Evolutionary conservation across 2,888 invertebrate species (phyloP).

Genomic region (Apotomis betuletana): DNA sequence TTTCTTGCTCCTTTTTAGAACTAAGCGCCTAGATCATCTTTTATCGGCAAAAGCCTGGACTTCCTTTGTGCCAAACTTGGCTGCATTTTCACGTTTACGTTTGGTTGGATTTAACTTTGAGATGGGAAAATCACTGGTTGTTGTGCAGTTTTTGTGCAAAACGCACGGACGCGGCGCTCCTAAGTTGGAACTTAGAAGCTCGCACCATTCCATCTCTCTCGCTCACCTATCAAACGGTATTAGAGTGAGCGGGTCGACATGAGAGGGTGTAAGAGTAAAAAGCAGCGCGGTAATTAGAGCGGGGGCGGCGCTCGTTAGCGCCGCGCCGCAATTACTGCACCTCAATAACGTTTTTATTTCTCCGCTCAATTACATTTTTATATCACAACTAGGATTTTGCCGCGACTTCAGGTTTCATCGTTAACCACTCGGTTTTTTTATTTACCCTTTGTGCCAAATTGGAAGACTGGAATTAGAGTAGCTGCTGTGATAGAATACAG

Average conservation of each 20-base stretch:
- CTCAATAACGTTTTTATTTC: constrained; percentile 12
- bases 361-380: constrained; percentile 8
- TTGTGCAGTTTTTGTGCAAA: neutral
- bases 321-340: constrained; percentile 18
- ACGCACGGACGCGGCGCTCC: neutral
- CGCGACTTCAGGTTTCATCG: neutral
- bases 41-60: neutral
- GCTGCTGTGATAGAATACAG: too few relatives aligned
- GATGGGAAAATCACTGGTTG: neutral
- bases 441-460: too few relatives aligned
- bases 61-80: neutral
- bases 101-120: neutral
- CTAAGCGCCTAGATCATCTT: neutral
- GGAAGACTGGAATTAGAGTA: too few relatives aligned
- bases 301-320: constrained; percentile 11
- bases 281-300: constrained; percentile 2
- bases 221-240: too few relatives aligned
- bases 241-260: too few relatives aligned
- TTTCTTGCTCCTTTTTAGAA: neutral
- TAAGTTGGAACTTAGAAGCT: too few relatives aligned
- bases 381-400: neutral
- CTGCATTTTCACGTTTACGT: neutral
- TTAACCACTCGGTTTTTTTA: too few relatives aligned
- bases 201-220: too few relatives aligned
- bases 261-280: too few relatives aligned